Evolutionary conservation across 2,113 vertebrate genomes (phyloP).

Genomic region (Puma concolor): DNA sequence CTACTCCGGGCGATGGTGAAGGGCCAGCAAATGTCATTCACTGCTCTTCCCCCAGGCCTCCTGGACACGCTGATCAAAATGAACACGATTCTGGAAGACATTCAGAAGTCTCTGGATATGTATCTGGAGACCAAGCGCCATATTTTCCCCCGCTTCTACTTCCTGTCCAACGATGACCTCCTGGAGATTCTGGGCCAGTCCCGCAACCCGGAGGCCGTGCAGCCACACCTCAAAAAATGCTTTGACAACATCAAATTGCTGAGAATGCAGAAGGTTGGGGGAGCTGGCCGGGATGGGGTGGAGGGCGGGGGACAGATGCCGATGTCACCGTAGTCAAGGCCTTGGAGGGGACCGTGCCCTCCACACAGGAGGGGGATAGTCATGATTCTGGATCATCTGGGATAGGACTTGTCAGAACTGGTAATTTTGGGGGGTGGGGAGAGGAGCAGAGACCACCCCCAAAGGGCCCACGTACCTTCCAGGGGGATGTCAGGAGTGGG

Average conservation of each 20-base stretch:
- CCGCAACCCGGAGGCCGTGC: constrained; percentile 91
- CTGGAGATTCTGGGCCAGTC: constrained; percentile 94
- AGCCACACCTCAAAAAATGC: constrained; percentile 94
- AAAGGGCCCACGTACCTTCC: neutral
- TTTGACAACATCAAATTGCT: constrained; percentile 93
- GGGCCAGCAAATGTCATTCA: neutral
- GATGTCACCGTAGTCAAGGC: neutral
- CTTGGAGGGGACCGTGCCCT: neutral
- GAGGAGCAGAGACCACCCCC: neutral
- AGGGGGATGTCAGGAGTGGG: neutral
- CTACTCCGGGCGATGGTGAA: neutral
- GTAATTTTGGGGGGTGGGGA: neutral
- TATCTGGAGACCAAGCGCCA: constrained; percentile 94
- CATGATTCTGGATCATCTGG: neutral
- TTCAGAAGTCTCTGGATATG: constrained; percentile 93
- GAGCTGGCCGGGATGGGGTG: neutral
- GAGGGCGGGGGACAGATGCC: neutral
- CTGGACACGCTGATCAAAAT: constrained; percentile 88
- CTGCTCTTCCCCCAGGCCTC: constrained; percentile 83
- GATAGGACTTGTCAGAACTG: neutral
- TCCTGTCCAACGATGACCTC: constrained; percentile 93
- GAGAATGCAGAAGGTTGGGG: constrained; percentile 87
- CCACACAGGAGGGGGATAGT: neutral
- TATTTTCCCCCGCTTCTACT: constrained; percentile 94
- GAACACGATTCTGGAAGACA: constrained; percentile 89